Base-by-base conservation (phyloP, 1,140 invertebrate genomes). In the Oryzaephilus surinamensis region DNA sequence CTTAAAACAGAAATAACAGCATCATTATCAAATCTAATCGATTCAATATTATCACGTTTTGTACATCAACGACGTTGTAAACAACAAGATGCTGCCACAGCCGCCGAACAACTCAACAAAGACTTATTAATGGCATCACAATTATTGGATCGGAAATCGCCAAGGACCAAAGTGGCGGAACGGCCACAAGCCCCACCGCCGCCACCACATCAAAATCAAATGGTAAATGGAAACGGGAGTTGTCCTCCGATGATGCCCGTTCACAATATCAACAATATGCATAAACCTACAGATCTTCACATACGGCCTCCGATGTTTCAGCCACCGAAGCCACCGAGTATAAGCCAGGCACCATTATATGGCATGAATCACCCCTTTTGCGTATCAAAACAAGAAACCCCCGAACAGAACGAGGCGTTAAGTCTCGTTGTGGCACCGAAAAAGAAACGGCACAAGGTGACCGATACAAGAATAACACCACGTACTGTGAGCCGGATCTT, bases 381-480 rank as follows among this genome's bases (percentile, higher is more conserved):
- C 60, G 69, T 74, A 55, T 52, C 65, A 8, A 65, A 71, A 60
- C 70, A 79, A 34, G 77, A 81, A 49, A 75, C 78, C 43, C 77
- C 81, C 2, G 90, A 94, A 62, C 91, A 96, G 63, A 93, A 91
- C 57, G 92, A 96, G 63, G 85, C 92, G 1, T 74, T 96, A 7
- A 89, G 89, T 52, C 73, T 96, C 45, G 89, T 96, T 15, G 89
- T 96, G 42, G 84, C 85, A 15, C 87, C 89, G 0, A 95, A 95
- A 66, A 93, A 92, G 69, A 96, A 95, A 69, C 73, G 92, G 12
- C 92, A 96, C 60, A 97, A 97, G 79, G 85, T 97, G 38, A 97
- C 92, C 10, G 92, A 97, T 61, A 95, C 92, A 24, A 74, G 93
- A 42, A 87, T 97, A 38, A 95, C 91, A 6, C 91, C 92, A 3